Evolutionary conservation across 2,888 invertebrate species (phyloP), one percentile per base, ranked within the genome.

Genomic region (Byasa hedistus): DNA sequence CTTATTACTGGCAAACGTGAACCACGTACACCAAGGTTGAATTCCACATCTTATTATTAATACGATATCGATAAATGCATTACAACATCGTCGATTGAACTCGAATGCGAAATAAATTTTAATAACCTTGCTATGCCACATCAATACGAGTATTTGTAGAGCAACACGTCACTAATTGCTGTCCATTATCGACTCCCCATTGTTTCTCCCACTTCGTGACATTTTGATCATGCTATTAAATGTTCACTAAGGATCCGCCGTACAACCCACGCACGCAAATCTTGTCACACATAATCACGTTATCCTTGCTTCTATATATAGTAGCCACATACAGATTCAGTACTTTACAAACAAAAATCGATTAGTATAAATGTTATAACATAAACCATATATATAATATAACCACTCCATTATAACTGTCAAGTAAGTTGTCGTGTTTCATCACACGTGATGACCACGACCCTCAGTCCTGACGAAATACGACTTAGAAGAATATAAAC

Each of bases 1-100:
- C 79, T 74, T 70, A 78, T 69, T 76, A 82, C 81, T 79, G 79
- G 69, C 81, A 82, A 79, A 81, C 76, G 78, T 71, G 69, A 75
- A 74, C 76, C 67, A 68, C 72, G 70, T 70, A 73, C 73, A 79
- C 85, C 87, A 88, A 80, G 87, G 88, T 80, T 84, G 75, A 76
- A 77, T 76, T 75, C 75, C 73, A 69, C 63, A 44, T 58, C 60
- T 36, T 44, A 22, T 39, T 52, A 57, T 51, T 57, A 39, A 36
- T 23, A 32, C 15, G 22, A 67, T 70, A 68, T 54, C 56, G 67
- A 63, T 59, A 57, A 3, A 39, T 57, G 44, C 51, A 39, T 68
- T 65, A 65, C 62, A 36, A 54, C 61, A 65, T 27, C 17, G 27
- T 32, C 21, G 21, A 21, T n/a, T 1, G 19, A 2, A 22, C 19